Evolutionary conservation across 2,888 invertebrate genomes (phyloP).

Genomic region (Biston stratarius): DNA sequence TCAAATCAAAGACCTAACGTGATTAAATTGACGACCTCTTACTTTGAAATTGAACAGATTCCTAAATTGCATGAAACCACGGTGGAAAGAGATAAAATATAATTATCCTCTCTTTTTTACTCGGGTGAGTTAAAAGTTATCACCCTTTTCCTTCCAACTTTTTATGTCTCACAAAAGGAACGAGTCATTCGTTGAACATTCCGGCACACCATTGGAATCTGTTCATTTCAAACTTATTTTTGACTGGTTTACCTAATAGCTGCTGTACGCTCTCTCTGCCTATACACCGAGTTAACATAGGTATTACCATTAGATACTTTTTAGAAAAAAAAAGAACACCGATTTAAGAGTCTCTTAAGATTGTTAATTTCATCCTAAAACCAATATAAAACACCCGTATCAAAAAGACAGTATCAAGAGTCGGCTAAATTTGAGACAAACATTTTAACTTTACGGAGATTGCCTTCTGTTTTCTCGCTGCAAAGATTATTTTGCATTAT

Average conservation of each 20-base stretch:
- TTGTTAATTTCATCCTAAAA: no score
- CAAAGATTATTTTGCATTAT: no score
- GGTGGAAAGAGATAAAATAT: no score
- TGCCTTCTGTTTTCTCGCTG: no score
- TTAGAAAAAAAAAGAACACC: not conserved
- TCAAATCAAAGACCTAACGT: no score
- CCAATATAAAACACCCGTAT: no score
- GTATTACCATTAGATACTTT: not conserved
- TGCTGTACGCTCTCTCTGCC: constrained; percentile 1
- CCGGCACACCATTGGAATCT: constrained; percentile 14
- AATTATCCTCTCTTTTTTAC: no score
- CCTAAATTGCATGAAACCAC: constrained; percentile 14
- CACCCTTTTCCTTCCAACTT: not conserved
- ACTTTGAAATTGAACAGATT: constrained; percentile 44
- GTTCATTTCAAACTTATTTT: constrained; percentile 20
- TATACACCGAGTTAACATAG: constrained; percentile 13
- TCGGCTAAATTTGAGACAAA: no score
- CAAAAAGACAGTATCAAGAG: no score
- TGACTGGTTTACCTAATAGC: constrained; percentile 13
- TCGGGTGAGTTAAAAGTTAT: not conserved
- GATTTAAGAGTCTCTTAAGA: not conserved
- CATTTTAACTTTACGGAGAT: no score
- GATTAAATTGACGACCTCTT: not conserved
- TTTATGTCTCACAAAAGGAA: not conserved
- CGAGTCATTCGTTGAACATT: not conserved